Evolutionary conservation across 1,140 invertebrate genomes (phyloP).

Genomic region (Paraescarpia echinospica): DNA sequence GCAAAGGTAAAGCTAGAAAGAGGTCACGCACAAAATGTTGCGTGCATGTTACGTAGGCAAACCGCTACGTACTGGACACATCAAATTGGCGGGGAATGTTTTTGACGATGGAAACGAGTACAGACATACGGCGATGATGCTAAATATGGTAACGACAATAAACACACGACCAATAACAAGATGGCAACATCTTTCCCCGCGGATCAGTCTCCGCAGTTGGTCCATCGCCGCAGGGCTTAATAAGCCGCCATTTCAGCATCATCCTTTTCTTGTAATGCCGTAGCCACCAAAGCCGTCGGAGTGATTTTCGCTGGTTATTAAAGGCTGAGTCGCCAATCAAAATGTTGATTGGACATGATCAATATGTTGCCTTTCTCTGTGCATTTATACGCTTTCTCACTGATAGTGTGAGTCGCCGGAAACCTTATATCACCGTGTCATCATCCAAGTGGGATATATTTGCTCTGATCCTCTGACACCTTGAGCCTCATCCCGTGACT

Average conservation of each 20-base stretch:
- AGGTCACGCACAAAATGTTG: too few relatives aligned
- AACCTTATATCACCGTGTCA: background rate
- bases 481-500: background rate
- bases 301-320: slow-evolving; percentile 5
- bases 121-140: background rate
- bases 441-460: background rate
- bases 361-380: background rate
- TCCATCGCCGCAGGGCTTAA: background rate
- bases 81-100: too few relatives aligned
- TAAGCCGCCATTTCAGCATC: background rate
- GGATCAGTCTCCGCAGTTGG: background rate
- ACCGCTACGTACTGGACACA: too few relatives aligned
- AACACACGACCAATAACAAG: background rate
- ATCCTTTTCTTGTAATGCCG: background rate
- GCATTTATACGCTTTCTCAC: background rate
- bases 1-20: too few relatives aligned
- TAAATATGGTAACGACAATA: background rate
- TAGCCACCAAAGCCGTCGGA: background rate
- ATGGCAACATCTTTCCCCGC: background rate
- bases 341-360: background rate
- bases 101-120: too few relatives aligned
- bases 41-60: too few relatives aligned
- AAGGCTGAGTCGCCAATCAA: background rate
- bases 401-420: background rate
- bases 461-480: background rate